These are phyloP conservation scores for Argopecten irradians DNA, from an alignment of 1,140 invertebrate species.

Conservation along the genomic window DNA sequence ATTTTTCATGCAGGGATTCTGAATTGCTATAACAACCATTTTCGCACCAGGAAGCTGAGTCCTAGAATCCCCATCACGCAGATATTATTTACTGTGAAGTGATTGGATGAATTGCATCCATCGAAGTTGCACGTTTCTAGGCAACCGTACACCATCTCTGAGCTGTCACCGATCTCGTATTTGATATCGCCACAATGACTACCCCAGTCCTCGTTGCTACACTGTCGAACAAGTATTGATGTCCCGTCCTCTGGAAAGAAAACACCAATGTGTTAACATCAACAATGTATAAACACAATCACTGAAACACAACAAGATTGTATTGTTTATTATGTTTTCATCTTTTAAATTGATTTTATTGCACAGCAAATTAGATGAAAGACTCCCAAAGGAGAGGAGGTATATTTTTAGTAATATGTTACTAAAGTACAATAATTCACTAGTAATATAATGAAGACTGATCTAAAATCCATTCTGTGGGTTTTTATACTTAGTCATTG, in stretches of 20 bases:
- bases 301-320: neutral
- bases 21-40: neutral
- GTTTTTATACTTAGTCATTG: too few relatives aligned
- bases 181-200: conserved; percentile 68
- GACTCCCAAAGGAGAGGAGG: too few relatives aligned
- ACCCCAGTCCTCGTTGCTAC: conserved; percentile 66
- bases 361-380: too few relatives aligned
- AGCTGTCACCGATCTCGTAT: conserved; percentile 46
- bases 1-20: neutral
- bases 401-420: too few relatives aligned
- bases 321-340: too few relatives aligned
- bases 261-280: neutral
- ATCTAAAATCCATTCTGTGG: too few relatives aligned
- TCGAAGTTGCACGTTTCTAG: conserved; percentile 35
- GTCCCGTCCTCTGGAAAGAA: conserved; percentile 62
- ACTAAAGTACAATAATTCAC: too few relatives aligned
- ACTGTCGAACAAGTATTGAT: conserved; percentile 62
- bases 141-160: conserved; percentile 39
- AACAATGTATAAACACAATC: neutral
- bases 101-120: conserved; percentile 29
- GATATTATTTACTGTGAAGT: conserved; percentile 8
- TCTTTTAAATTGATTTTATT: too few relatives aligned
- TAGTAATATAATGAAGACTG: too few relatives aligned
- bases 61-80: neutral
- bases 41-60: neutral